Evolutionary conservation across 2,113 vertebrate species (phyloP).

Genomic region (Melanostigma gelatinosum): DNA sequence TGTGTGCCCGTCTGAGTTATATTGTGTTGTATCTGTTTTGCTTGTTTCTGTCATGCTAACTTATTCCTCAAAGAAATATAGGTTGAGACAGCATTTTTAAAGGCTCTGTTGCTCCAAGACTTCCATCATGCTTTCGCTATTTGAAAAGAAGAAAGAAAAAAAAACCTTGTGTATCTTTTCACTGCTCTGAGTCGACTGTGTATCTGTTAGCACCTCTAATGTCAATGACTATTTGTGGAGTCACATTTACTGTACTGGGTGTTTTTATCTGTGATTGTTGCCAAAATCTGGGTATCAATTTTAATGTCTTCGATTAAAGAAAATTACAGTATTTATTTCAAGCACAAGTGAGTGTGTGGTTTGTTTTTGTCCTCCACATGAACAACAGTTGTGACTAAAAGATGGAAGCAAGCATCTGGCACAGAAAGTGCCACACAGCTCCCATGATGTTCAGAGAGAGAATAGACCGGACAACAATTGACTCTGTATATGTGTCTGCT

Average conservation of each 20-base stretch:
- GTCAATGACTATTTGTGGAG: slow-evolving; percentile 22
- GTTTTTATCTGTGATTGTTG: slow-evolving; percentile 50
- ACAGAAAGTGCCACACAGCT: slow-evolving; percentile 2
- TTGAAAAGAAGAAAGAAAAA: slow-evolving; percentile 19
- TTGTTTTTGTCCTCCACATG: slow-evolving; percentile 6
- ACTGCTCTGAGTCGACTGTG: slow-evolving; percentile 38
- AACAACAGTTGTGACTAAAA: slow-evolving; percentile 21
- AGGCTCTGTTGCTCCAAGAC: not conserved
- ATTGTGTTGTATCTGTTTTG: slow-evolving; percentile 19
- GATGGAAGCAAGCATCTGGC: slow-evolving; percentile 21
- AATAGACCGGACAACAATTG: not conserved
- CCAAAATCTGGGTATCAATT: slow-evolving; percentile 7
- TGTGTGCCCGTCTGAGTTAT: slow-evolving; percentile 1
- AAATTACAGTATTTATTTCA: slow-evolving; percentile 26
- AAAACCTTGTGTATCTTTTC: slow-evolving; percentile 34
- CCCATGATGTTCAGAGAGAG: slow-evolving; percentile 5
- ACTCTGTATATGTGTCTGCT: slow-evolving; percentile 14
- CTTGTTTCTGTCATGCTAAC: slow-evolving; percentile 26
- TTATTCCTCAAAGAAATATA: not conserved
- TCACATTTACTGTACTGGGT: slow-evolving; percentile 42
- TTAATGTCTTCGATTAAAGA: slow-evolving; percentile 51
- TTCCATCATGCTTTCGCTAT: slow-evolving; percentile 7
- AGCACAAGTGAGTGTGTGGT: not conserved
- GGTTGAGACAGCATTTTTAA: not conserved
- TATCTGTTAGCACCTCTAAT: slow-evolving; percentile 37